phyloP scores from a whole-genome alignment of 2,113 vertebrate genomes.

The Nesogale talazaci region DNA sequence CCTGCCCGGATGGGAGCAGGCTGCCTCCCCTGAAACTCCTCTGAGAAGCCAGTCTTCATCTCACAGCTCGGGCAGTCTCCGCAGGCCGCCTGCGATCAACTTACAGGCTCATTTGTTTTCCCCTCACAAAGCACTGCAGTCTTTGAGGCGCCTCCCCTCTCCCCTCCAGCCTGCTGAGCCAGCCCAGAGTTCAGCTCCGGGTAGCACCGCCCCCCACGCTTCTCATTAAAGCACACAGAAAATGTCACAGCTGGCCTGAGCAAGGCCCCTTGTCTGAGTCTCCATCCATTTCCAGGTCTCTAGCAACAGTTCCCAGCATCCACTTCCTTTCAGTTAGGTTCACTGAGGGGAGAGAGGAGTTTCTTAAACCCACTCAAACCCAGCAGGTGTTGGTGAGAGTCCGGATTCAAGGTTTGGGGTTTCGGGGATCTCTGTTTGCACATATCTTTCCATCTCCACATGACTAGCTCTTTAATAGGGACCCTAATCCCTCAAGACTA shows the following conservation, averaged over 20 bases:
- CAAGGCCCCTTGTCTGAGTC: neutral
- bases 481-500: neutral
- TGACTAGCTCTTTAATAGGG: neutral
- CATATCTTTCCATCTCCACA: neutral
- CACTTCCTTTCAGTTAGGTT: conserved; percentile 10
- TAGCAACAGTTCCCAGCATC: neutral
- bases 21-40: neutral
- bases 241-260: neutral
- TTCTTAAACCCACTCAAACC: neutral
- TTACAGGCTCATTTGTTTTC: conserved; percentile 60
- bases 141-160: neutral
- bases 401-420: neutral
- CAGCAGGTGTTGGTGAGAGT: neutral
- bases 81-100: neutral
- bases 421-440: neutral
- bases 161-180: neutral
- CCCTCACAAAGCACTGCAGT: conserved; percentile 52
- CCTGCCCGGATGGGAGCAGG: neutral
- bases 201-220: neutral
- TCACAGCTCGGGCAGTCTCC: neutral
- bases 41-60: conserved; percentile 50
- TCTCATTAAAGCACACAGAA: conserved; percentile 37
- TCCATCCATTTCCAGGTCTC: conserved; percentile 54
- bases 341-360: neutral
- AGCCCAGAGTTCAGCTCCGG: conserved; percentile 42